Conservation (phyloP, 1,140 invertebrate genomes). For the Coptotermes formosanus region DNA sequence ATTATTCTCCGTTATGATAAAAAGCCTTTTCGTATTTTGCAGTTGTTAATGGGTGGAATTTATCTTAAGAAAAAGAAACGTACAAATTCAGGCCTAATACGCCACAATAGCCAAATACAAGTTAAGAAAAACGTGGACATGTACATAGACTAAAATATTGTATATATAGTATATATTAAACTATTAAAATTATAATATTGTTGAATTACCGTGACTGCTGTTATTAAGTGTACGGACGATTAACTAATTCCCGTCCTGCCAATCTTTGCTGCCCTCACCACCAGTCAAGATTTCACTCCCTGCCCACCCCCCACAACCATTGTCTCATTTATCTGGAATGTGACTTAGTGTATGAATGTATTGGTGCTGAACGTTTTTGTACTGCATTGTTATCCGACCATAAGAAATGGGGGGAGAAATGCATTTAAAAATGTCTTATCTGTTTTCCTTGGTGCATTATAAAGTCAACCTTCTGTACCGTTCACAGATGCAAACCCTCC, state of each 20-base stretch:
- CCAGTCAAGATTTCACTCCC: background rate
- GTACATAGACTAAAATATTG: constrained; percentile 28
- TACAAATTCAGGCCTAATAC: constrained; percentile 30
- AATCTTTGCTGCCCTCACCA: background rate
- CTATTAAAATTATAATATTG: constrained; percentile 29
- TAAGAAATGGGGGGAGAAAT: background rate
- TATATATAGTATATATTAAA: constrained; percentile 30
- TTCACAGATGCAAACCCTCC: background rate
- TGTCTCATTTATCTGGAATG: background rate
- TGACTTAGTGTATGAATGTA: constrained; percentile 10
- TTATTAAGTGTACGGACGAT: constrained; percentile 22
- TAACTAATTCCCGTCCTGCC: background rate
- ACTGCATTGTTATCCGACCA: constrained; percentile 6
- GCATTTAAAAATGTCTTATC: background rate
- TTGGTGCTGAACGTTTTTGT: background rate
- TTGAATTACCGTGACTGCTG: constrained; percentile 25
- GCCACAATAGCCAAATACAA: constrained; percentile 29
- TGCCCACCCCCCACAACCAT: too few relatives aligned
- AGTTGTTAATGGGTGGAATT: background rate
- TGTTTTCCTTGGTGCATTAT: background rate
- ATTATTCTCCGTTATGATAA: constrained; percentile 18
- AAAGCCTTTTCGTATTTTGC: constrained; percentile 23
- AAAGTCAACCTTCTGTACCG: background rate
- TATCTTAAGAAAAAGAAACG: constrained; percentile 9
- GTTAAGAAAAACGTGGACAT: constrained; percentile 22